Evolutionary conservation across 2,888 invertebrate species (phyloP).

Genomic region (Drosophila robusta): DNA sequence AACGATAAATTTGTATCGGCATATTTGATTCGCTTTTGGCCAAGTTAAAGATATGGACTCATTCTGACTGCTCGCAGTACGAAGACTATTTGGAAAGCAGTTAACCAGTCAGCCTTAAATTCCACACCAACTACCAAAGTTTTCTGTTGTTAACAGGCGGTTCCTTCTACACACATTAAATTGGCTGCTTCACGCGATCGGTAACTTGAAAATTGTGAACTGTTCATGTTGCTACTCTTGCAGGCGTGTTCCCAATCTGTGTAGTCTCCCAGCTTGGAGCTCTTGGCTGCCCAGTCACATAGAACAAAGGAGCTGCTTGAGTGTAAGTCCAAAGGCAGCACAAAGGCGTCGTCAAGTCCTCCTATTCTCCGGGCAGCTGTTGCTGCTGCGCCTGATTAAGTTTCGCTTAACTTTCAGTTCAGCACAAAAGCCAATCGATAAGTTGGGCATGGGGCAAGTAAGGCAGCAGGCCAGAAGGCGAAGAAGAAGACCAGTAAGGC

Average conservation of each 20-base stretch:
- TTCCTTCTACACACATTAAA: neutral
- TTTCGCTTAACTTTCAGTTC: conserved; percentile 53
- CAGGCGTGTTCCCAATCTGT: neutral
- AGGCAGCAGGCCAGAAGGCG: neutral
- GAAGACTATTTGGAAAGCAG: too few relatives aligned
- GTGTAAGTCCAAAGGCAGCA: conserved; percentile 40
- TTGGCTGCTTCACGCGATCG: neutral
- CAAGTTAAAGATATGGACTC: neutral
- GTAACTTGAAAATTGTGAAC: neutral
- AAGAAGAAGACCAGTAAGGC: conserved; percentile 2
- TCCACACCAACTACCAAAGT: neutral
- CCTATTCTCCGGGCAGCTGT: conserved; percentile 32
- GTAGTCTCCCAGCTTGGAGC: neutral
- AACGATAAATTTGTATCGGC: too few relatives aligned
- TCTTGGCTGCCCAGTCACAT: conserved; percentile 16
- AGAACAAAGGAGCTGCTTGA: conserved; percentile 47
- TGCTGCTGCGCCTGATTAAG: conserved; percentile 68
- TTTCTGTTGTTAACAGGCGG: too few relatives aligned
- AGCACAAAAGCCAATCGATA: conserved; percentile 56
- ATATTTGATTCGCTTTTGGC: too few relatives aligned
- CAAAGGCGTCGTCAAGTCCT: conserved; percentile 32
- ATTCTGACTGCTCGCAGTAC: too few relatives aligned
- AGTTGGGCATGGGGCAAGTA: conserved; percentile 32
- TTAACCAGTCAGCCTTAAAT: neutral
- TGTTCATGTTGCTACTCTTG: conserved; percentile 1